Percentiles rank a stretch among this genome's conserved stretches.
Conservation (phyloP, 2,888 invertebrate species). For the Pharmacophagus antenor region DNA sequence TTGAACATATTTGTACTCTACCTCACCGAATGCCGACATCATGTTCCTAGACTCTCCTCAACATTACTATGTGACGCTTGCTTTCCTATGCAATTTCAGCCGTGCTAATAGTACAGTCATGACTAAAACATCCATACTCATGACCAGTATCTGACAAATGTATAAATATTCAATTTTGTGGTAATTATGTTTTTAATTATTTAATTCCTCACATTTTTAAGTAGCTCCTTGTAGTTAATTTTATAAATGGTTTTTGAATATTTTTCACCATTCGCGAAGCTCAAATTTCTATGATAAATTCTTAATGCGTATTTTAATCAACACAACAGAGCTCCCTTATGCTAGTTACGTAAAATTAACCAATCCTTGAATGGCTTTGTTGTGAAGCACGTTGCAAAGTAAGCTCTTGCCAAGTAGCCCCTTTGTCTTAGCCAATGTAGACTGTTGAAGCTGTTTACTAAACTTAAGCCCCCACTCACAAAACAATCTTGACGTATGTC, state of each 20-base stretch:
- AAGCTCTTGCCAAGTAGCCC: conserved; percentile 15
- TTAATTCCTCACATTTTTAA: background rate
- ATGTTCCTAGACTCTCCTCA: too few species aligned
- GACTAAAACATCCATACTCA: too few species aligned
- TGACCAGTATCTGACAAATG: too few species aligned
- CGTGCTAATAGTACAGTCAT: too few species aligned
- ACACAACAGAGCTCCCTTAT: background rate
- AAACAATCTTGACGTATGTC: conserved; percentile 26
- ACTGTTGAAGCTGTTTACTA: conserved; percentile 28
- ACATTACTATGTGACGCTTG: too few species aligned
- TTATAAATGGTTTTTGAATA: background rate
- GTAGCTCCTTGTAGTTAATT: background rate
- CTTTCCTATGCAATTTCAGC: too few species aligned
- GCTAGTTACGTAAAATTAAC: conserved; percentile 17
- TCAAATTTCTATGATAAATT: background rate
- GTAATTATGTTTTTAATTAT: too few species aligned
- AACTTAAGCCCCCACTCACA: conserved; percentile 21
- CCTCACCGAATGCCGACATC: too few species aligned
- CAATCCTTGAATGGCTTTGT: conserved; percentile 17
- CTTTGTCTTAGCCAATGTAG: conserved; percentile 26
- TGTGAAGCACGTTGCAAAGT: conserved; percentile 12
- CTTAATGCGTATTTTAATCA: background rate
- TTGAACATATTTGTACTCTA: too few species aligned
- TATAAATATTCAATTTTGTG: too few species aligned
- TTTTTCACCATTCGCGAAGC: background rate